Base-by-base conservation (phyloP, 2,888 invertebrate species). In the Tethea ocularis region DNA sequence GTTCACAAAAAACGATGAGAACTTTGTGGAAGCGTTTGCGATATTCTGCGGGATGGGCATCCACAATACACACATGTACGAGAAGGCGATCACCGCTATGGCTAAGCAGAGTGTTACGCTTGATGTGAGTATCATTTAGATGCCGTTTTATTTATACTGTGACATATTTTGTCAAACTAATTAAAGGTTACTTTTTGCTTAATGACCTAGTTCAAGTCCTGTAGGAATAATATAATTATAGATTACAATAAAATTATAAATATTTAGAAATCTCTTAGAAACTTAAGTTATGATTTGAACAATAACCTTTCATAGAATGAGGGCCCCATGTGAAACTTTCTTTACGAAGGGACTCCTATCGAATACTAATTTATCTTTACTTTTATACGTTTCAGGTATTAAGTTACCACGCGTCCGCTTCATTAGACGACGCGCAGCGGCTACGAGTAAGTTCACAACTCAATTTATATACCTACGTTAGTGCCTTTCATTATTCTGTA, bases 11-110 rank as follows among this genome's bases (percentile, higher is more conserved):
- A 98, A 98, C 89, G 98, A 99, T 85, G 98, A 98, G 91, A 98
- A 98, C 89, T 97, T 99, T 82, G 97, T 99, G 69, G 98, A 99
- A 90, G 98, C 99, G 2, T 99, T 99, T 89, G 98, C 98, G 66
- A 98, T 99, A 77, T 99, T 99, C 93, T 98, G 98, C 91, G 99
- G 99, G 38, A 97, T 99, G 96, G 99, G 99, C 58, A 98, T 99
- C 64, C 97, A 98, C 90, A 99, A 99, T 84, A 98, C 98, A 58
- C 97, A 98, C 86, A 98, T 98, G 98, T 99, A 98, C 84, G 98
- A 99, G 91, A 98, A 97, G 88, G 98, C 98, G 51, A 96, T 98
- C 84, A 97, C 97, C 63, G 97, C 98, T 20, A 98, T 98, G 96
- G 98, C 98, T 61, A 98, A 98, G 86, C 98, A 99, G 88, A 97